Evolutionary conservation across 2,888 invertebrate genomes (phyloP), one percentile per base, ranked within the genome.

Genomic region (Morpho deidamia): DNA sequence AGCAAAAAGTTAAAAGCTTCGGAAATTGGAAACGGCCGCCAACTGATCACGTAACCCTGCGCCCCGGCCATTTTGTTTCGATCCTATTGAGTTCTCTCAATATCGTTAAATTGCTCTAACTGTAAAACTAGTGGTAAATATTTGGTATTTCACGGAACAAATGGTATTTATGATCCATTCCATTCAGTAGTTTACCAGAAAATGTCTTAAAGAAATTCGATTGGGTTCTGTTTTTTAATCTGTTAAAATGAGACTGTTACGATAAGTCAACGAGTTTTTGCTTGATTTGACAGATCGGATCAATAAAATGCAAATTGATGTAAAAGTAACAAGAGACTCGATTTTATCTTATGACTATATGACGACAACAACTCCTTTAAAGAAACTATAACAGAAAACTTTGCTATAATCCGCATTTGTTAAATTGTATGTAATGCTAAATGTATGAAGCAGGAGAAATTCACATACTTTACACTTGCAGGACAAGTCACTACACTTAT

Each of bases 101-200:
- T 71, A 70, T 69, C 61, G 63, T 60, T 75, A 78, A 80, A 84
- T 84, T 80, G 81, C 69, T 74, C 71, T 83, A 83, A 81, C 85
- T 76, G 84, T 81, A 34, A 42, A 42, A 78, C 68, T 44, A 40
- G 50, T 44, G 46, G 52, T 50, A 60, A 58, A 59, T 55, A 59
- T 60, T 60, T 55, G 54, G 41, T 45, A 59, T 52, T 54, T 51
- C 46, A 53, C 38, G 9, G 12, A 44, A 43, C 51, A 45, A 54
- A 44, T 43, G 32, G 11, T 51, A 37, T 12, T 42, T 35, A 14
- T 35, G 9, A 5, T 23, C 23, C 4, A 49, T 32, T 44, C 53
- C 35, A 40, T 47, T 47, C 46, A 38, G 42, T 11, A 45, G 14
- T 45, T 40, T 41, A 11, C 47, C 8, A 12, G 33, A 40, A 8